phyloP scores from a whole-genome alignment of 2,113 vertebrate genomes.

The Thinocorus orbignyianus region DNA sequence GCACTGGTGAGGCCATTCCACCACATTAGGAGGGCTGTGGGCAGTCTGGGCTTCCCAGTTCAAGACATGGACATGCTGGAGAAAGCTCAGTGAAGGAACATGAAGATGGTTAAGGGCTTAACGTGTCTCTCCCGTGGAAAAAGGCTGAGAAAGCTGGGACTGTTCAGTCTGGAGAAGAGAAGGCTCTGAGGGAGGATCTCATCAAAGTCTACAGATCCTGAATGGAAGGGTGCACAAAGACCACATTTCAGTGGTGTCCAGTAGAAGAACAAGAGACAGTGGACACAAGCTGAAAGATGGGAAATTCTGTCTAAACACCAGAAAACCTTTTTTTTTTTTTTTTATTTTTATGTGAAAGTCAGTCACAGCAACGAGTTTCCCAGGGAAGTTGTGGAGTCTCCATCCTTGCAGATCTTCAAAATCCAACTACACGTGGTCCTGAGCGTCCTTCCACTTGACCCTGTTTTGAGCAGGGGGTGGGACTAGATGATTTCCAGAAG shows the following conservation, averaged over 20 bases:
- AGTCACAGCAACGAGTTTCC: not conserved
- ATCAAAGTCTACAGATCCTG: not conserved
- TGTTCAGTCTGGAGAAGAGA: not conserved
- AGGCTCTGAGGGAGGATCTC: not conserved
- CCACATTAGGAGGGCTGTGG: not conserved
- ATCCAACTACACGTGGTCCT: not conserved
- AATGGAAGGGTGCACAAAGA: not conserved
- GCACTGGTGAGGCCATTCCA: not conserved
- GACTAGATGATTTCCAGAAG: not conserved
- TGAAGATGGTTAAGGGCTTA: not conserved
- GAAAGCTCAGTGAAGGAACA: not conserved
- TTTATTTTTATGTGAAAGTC: not conserved
- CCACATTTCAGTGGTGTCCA: not conserved
- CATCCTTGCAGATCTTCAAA: not conserved
- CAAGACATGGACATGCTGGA: not conserved
- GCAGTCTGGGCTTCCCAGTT: not conserved
- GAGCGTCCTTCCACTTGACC: not conserved
- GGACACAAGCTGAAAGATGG: not conserved
- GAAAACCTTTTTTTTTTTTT: not conserved
- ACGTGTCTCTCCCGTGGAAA: not conserved
- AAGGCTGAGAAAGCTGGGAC: not conserved
- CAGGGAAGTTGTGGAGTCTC: not conserved
- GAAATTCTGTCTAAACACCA: not conserved
- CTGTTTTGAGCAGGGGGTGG: not conserved
- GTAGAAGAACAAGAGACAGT: not conserved